phyloP scores from a whole-genome alignment of 2,113 vertebrate genomes.

The Hassar affinis region DNA sequence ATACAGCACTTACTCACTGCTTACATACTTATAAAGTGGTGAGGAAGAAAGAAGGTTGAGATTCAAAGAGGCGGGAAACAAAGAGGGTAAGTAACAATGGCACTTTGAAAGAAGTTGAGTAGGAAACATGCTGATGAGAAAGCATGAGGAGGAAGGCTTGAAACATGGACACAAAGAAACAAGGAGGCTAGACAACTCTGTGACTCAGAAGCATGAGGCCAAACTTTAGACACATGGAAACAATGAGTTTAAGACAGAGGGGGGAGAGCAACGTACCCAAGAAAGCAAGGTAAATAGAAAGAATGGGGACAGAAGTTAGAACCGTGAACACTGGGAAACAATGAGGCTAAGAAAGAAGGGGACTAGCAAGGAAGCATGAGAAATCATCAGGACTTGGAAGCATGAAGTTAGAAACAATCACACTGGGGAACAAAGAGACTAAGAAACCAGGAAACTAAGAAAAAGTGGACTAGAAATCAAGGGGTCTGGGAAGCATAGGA shows the following conservation, averaged over 20 bases:
- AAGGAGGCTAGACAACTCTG: background rate
- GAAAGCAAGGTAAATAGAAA: too few species aligned
- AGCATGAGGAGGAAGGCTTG: background rate
- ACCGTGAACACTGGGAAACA: background rate
- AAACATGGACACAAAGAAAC: background rate
- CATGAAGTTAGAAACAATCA: too few species aligned
- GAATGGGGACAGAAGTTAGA: background rate
- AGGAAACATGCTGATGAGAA: background rate
- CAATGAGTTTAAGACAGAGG: background rate
- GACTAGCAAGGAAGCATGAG: too few species aligned
- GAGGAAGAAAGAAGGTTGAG: background rate
- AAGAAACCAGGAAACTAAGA: too few species aligned
- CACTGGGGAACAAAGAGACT: too few species aligned
- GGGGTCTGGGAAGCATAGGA: background rate
- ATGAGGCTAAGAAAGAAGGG: too few species aligned
- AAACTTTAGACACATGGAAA: background rate
- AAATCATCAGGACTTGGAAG: too few species aligned
- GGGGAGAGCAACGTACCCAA: too few species aligned
- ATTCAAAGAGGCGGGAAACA: slow-evolving; percentile 1
- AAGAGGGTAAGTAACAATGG: background rate
- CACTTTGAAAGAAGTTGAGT: background rate
- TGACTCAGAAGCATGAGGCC: background rate
- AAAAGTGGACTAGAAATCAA: too few species aligned
- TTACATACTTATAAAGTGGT: background rate
- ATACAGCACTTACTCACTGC: background rate